phyloP scores from a whole-genome alignment of 2,113 vertebrate genomes.

The Rhinoderma darwinii region DNA sequence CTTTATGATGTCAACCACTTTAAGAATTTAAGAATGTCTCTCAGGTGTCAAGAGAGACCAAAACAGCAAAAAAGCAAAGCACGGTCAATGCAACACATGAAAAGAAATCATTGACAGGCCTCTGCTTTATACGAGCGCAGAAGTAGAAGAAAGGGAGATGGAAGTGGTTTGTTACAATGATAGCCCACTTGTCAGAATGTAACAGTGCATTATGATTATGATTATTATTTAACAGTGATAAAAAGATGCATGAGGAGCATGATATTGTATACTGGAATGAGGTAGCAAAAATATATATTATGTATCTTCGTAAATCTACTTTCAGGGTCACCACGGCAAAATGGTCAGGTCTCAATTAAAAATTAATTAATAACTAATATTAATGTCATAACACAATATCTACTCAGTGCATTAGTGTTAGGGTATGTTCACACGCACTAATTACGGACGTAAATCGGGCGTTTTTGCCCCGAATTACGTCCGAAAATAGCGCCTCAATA shows the following conservation, averaged over 20 bases:
- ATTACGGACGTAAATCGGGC: too few species aligned
- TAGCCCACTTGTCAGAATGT: neutral
- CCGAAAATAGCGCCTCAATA: too few species aligned
- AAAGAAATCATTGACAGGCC: slow-evolving; percentile 34
- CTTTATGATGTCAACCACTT: slow-evolving; percentile 55
- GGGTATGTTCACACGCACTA: too few species aligned
- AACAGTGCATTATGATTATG: neutral
- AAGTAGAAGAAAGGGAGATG: slow-evolving; percentile 54
- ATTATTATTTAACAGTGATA: neutral
- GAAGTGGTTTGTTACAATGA: slow-evolving; percentile 31
- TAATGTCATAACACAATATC: neutral
- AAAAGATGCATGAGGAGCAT: neutral
- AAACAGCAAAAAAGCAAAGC: slow-evolving; percentile 60
- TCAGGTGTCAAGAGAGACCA: slow-evolving; percentile 57
- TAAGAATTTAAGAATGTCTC: slow-evolving; percentile 56
- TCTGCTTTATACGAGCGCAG: slow-evolving; percentile 18
- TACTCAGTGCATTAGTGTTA: neutral
- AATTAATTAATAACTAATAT: too few species aligned
- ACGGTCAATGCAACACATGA: slow-evolving; percentile 61
- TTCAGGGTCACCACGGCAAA: neutral
- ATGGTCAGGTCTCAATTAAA: neutral
- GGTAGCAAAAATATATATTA: neutral
- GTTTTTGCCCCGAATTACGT: too few species aligned
- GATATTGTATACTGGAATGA: neutral
- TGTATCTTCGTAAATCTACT: neutral